Conservation (phyloP, 2,888 invertebrate species). For the Esperia sulphurella region DNA sequence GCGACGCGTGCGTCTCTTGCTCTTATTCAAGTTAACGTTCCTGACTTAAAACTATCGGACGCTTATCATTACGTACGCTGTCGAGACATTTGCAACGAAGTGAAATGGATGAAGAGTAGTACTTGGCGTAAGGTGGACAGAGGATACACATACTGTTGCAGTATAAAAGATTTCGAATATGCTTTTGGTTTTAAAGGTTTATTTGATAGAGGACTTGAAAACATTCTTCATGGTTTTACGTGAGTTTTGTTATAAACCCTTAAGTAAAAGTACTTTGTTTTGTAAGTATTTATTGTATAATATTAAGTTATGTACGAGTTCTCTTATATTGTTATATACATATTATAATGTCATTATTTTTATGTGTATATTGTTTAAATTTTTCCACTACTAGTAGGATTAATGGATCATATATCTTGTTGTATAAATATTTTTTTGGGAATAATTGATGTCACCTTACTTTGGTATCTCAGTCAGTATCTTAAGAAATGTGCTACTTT, state of each 20-base stretch:
- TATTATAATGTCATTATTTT: too few relatives aligned
- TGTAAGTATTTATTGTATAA: too few relatives aligned
- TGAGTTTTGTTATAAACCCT: neutral
- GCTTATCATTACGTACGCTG: slow-evolving; percentile 30
- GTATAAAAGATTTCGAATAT: slow-evolving; percentile 33
- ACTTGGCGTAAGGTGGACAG: slow-evolving; percentile 32
- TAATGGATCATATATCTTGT: too few relatives aligned
- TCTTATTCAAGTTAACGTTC: slow-evolving; percentile 50
- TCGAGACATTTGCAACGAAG: slow-evolving; percentile 35
- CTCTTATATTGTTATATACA: too few relatives aligned
- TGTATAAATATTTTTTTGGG: too few relatives aligned
- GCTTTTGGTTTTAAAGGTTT: slow-evolving; percentile 23
- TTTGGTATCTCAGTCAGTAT: too few relatives aligned
- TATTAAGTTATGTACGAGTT: too few relatives aligned
- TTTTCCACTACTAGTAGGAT: too few relatives aligned
- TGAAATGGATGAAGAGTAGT: slow-evolving; percentile 35
- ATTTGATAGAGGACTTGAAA: slow-evolving; percentile 20
- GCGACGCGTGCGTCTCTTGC: slow-evolving; percentile 32
- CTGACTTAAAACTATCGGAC: slow-evolving; percentile 28
- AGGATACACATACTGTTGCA: slow-evolving; percentile 50
- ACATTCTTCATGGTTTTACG: slow-evolving; percentile 6
- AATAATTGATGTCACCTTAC: too few relatives aligned
- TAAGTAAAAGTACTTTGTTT: too few relatives aligned
- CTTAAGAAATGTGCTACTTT: too few relatives aligned
- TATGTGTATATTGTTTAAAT: too few relatives aligned